Conservation (phyloP, 1,140 invertebrate species). For the Littorina saxatilis region DNA sequence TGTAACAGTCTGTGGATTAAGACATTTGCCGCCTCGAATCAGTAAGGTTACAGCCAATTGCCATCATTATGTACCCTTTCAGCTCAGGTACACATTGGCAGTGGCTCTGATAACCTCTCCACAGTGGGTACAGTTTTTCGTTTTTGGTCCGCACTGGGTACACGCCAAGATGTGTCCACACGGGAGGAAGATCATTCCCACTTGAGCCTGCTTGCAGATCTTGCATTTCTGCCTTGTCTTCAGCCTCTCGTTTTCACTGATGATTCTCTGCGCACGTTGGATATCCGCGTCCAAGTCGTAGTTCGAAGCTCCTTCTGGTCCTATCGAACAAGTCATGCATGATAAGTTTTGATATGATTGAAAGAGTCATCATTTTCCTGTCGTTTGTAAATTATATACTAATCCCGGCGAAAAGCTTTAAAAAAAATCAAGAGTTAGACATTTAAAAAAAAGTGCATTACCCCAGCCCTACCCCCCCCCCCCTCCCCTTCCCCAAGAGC, state of each 20-base stretch:
- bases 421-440: no score
- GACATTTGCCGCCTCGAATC: no score
- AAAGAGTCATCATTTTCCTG: no score
- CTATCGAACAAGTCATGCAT: neutral
- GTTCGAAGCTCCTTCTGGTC: neutral
- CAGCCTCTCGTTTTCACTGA: conserved; percentile 9
- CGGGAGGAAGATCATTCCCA: conserved; percentile 41
- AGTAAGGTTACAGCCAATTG: no score
- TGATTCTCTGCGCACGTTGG: neutral
- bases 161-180: conserved; percentile 45
- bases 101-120: conserved; percentile 29
- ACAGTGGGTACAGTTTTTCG: conserved; percentile 32
- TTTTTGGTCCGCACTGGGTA: conserved; percentile 21
- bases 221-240: neutral
- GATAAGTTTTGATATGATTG: no score
- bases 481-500: no score
- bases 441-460: no score
- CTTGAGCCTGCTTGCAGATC: conserved; percentile 4
- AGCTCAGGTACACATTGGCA: conserved; percentile 35
- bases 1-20: no score
- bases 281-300: neutral
- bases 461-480: no score
- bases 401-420: no score
- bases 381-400: no score
- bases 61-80: no score